phyloP scores from a whole-genome alignment of 2,888 invertebrate species.

The Oasisia sp. region DNA sequence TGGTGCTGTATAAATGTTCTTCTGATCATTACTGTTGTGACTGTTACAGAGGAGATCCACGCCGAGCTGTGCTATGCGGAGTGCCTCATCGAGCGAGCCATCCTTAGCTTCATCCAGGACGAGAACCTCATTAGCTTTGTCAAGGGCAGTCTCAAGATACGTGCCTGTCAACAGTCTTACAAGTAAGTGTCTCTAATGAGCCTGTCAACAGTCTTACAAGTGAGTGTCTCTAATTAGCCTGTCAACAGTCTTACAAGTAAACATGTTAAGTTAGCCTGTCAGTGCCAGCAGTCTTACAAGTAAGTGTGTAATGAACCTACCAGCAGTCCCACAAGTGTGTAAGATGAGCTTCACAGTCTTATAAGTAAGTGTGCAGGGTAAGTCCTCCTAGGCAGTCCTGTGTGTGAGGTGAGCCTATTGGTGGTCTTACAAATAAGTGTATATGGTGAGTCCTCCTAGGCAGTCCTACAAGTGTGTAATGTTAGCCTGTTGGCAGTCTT shows the following conservation, averaged over 20 bases:
- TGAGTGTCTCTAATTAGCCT: constrained; percentile 67
- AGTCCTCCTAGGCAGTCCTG: too few relatives aligned
- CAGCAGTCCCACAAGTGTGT: not conserved
- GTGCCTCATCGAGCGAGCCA: constrained; percentile 84
- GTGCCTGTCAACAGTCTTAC: constrained; percentile 89
- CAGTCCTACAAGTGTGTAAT: constrained; percentile 83
- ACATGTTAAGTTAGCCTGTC: constrained; percentile 72
- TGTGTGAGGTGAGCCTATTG: not conserved
- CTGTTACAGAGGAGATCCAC: constrained; percentile 79
- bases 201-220: constrained; percentile 92
- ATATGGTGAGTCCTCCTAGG: constrained; percentile 74
- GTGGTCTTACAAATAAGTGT: not conserved
- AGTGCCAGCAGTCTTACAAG: constrained; percentile 93
- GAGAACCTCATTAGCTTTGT: constrained; percentile 92
- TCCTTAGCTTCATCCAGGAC: constrained; percentile 92
- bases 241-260: constrained; percentile 88
- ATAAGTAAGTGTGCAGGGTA: constrained; percentile 77
- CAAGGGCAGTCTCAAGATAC: constrained; percentile 91
- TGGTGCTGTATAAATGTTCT: too few relatives aligned
- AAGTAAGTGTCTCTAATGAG: constrained; percentile 75
- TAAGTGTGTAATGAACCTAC: constrained; percentile 67
- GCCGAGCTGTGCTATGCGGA: constrained; percentile 96
- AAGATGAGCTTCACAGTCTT: constrained; percentile 79
- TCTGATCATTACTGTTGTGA: too few relatives aligned
- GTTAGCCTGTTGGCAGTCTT: not conserved